These are phyloP conservation scores for Liolophura sinensis DNA, from an alignment of 1,140 invertebrate species.

Conservation along the genomic window DNA sequence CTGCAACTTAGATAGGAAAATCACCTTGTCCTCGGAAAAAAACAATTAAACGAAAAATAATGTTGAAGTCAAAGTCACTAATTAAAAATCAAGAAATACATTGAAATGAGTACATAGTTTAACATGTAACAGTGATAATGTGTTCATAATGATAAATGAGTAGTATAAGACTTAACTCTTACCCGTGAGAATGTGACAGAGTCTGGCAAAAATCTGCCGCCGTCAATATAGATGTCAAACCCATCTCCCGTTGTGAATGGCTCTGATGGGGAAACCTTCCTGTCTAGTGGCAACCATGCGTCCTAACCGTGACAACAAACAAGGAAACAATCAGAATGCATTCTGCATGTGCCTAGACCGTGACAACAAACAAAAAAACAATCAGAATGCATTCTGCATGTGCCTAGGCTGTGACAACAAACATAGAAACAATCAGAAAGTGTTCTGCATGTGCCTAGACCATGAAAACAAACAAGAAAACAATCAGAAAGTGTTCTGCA, in stretches of 20 bases:
- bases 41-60: no score
- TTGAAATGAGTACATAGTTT: no score
- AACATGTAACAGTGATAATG: no score
- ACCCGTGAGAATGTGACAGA: slow-evolving; percentile 53
- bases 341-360: neutral
- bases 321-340: neutral
- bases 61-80: no score
- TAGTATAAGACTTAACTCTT: slow-evolving; percentile 2
- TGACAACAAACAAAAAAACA: neutral
- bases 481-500: neutral
- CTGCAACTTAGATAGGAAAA: no score
- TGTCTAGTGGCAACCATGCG: slow-evolving; percentile 49
- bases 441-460: neutral
- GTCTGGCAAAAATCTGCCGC: slow-evolving; percentile 50
- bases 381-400: neutral
- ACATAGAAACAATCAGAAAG: neutral
- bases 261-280: slow-evolving; percentile 39
- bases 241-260: slow-evolving; percentile 50
- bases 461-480: neutral
- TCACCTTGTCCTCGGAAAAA: no score
- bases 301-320: slow-evolving; percentile 24
- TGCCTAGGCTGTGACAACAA: neutral
- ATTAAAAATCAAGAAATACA: no score
- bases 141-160: no score
- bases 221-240: slow-evolving; percentile 57